Conservation (phyloP, 2,113 vertebrate genomes). For the Progne subis region DNA sequence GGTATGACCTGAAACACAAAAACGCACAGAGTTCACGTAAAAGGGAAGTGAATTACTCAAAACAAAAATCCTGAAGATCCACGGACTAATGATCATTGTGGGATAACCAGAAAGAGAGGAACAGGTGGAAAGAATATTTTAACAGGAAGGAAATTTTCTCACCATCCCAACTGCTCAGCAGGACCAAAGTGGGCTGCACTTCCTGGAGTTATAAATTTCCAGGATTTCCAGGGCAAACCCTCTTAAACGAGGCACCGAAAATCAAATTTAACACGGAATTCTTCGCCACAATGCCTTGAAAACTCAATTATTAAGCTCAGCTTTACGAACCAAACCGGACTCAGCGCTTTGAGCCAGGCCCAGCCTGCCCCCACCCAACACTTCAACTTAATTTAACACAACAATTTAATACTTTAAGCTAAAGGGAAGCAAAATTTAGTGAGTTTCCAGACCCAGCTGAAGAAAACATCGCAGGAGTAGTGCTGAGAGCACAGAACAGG, state of each 20-base stretch:
- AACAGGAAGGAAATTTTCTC: background rate
- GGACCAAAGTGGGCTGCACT: background rate
- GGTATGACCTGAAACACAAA: slow-evolving; percentile 86
- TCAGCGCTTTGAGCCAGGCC: background rate
- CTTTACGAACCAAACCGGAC: background rate
- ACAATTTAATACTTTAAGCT: background rate
- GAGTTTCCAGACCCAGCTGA: background rate
- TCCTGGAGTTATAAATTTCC: rapidly evolving
- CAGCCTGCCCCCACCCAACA: background rate
- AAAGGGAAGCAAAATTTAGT: background rate
- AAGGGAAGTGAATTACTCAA: background rate
- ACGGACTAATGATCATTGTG: rapidly evolving
- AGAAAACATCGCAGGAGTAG: background rate
- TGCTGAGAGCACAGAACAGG: background rate
- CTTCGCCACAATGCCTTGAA: no score
- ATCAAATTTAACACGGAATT: rapidly evolving
- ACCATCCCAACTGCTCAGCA: background rate
- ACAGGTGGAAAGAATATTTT: background rate
- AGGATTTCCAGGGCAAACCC: background rate
- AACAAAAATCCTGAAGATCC: background rate
- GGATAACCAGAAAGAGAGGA: background rate
- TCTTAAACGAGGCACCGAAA: rapidly evolving
- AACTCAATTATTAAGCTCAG: rapidly evolving
- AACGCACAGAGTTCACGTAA: rapidly evolving
- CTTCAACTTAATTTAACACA: background rate